phyloP scores from a whole-genome alignment of 2,888 invertebrate species.

The Orthosia cruda region DNA sequence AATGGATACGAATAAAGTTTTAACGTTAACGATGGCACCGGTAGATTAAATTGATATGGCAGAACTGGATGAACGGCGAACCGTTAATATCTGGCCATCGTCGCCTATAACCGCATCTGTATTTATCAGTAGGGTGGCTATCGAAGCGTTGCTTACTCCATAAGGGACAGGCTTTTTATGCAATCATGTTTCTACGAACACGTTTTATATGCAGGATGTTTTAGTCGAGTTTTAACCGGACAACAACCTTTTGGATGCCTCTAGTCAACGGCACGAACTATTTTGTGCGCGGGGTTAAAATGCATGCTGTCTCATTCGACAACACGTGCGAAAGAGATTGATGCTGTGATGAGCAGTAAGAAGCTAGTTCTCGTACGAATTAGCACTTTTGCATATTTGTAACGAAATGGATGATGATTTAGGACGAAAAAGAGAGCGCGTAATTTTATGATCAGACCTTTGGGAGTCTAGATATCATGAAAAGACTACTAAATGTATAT shows the following conservation, averaged over 20 bases:
- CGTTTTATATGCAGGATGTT: constrained; percentile 57
- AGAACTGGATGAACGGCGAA: constrained; percentile 51
- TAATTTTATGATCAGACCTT: no score
- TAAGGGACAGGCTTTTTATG: constrained; percentile 63
- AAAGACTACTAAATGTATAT: no score
- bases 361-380: no score
- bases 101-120: constrained; percentile 59
- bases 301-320: no score
- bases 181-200: constrained; percentile 49
- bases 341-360: no score
- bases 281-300: no score
- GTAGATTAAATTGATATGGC: constrained; percentile 48
- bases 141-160: constrained; percentile 64
- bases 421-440: no score
- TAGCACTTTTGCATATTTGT: no score
- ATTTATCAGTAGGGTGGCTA: constrained; percentile 64
- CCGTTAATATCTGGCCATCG: constrained; percentile 50
- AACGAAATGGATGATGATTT: no score
- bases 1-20: constrained; percentile 58
- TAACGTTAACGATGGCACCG: constrained; percentile 48
- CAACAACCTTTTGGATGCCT: constrained; percentile 60
- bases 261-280: no score
- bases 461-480: no score
- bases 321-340: no score
- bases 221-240: constrained; percentile 48